Base-by-base conservation (phyloP, 2,888 invertebrate species). In the Polyommatus icarus region DNA sequence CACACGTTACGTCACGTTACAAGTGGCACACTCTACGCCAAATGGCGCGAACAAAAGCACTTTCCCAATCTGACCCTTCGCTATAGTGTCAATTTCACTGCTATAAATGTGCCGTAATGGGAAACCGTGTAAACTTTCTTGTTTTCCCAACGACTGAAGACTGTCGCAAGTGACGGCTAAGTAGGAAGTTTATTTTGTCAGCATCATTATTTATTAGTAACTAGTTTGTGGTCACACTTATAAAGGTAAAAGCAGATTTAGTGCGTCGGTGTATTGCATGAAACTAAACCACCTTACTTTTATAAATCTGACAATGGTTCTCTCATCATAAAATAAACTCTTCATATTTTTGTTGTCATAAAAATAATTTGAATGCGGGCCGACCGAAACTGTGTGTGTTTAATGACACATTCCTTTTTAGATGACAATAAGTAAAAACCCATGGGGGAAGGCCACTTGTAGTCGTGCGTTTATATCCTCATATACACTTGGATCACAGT, bases 21-120 rank as follows among this genome's bases (percentile, higher is more conserved):
- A 76, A 79, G 79, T 73, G 76, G 76, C 79, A 78, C 80, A 73
- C 78, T 78, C 76, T 12, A 24, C 67, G 78, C 20, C 77, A 78
- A 80, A 78, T 79, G 78, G 59, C 29, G 24, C 54, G 78, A 77
- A 81, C 78, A 81, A 81, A 80, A 77, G 77, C 77, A 78, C 79
- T 79, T 76, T 78, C 76, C 77, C 77, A 76, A 29, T 54, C 75
- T 75, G 78, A 79, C 80, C 78, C 80, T 80, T 79, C 77, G 54
- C 50, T 75, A 29, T 24, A 75, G 46, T 46, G 75, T 29, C 50
- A 75, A 50, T 75, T 75, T 75, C 54, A 29, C 54, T 15, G 54
- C 54, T 50, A 75, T 75, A 75, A 54, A 75, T 50, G 54, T 75
- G 54, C 12, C 46, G 29, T 10, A 67, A 67, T 6, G 12, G 24